These are phyloP conservation scores for Pteropus alecto DNA, from an alignment of 2,113 vertebrate genomes.

Conservation along the genomic window DNA sequence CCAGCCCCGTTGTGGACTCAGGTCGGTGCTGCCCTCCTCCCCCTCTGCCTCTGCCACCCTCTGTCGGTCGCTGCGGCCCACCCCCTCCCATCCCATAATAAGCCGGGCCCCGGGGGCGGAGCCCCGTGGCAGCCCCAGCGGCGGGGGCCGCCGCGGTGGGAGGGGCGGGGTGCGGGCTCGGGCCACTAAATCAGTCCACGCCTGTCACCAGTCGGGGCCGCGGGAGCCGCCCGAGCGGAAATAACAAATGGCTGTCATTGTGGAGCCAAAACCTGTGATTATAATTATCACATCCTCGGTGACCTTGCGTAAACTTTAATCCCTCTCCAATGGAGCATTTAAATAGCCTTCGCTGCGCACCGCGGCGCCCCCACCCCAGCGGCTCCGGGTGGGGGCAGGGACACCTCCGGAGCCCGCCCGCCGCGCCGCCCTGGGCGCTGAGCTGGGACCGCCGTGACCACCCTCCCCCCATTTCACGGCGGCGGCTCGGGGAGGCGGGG, in stretches of 20 bases:
- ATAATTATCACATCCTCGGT: slow-evolving; percentile 99
- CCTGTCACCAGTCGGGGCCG: slow-evolving; percentile 94
- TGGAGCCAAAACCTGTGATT: slow-evolving; percentile 99
- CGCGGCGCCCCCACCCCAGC: slow-evolving; percentile 76
- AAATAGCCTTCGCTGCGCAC: slow-evolving; percentile 96
- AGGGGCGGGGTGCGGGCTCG: slow-evolving; percentile 67
- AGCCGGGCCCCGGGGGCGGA: background rate
- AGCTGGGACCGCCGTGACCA: background rate
- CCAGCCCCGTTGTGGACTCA: background rate
- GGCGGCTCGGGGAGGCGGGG: accelerated
- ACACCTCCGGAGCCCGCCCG: background rate
- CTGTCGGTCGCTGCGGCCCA: background rate
- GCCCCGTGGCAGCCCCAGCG: slow-evolving; percentile 62
- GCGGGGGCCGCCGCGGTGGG: slow-evolving; percentile 76
- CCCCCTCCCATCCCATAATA: background rate
- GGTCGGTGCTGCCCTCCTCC: background rate
- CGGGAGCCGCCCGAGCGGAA: slow-evolving; percentile 96
- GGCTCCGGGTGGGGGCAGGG: slow-evolving; percentile 3
- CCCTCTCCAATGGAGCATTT: slow-evolving; percentile 99
- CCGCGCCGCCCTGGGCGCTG: background rate
- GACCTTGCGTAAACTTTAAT: slow-evolving; percentile 99
- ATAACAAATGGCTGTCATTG: slow-evolving; percentile 99
- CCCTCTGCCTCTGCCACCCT: accelerated
- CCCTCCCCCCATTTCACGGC: background rate
- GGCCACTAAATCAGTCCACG: slow-evolving; percentile 93